Conservation (phyloP, 1,140 invertebrate species). For the Acyrthosiphon pisum region DNA sequence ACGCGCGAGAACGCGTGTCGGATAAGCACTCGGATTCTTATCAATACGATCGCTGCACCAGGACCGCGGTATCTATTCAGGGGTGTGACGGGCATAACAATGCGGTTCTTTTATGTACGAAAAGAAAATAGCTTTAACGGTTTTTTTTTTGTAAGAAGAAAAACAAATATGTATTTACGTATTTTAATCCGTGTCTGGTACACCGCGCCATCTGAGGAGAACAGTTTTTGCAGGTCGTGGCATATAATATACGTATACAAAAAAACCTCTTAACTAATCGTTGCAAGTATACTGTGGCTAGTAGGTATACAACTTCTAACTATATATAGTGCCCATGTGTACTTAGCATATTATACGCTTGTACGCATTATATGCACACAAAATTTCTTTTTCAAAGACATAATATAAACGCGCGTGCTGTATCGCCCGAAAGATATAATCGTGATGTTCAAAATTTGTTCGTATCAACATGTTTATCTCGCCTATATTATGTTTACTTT, state of each 20-base stretch:
- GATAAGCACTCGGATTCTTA: not conserved
- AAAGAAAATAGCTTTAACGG: constrained; percentile 48
- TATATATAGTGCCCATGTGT: not conserved
- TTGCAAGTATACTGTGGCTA: not conserved
- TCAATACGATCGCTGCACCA: not conserved
- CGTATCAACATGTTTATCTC: constrained; percentile 6
- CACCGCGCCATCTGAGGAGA: not conserved
- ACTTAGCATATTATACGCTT: not conserved
- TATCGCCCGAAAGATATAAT: not conserved
- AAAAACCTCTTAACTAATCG: constrained; percentile 23
- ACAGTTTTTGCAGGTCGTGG: not conserved
- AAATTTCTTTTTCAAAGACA: not conserved
- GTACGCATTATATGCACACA: not conserved
- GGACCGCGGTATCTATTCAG: not conserved
- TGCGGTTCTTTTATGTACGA: not conserved
- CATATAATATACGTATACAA: not conserved
- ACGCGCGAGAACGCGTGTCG: not conserved
- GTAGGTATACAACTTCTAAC: not conserved
- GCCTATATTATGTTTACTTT: not conserved
- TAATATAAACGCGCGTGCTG: not conserved
- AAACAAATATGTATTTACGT: constrained; percentile 36
- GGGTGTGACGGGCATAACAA: constrained; percentile 2
- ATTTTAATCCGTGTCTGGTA: not conserved
- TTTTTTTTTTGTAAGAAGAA: constrained; percentile 44
- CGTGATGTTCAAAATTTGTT: constrained; percentile 12